Conservation (phyloP, 2,113 vertebrate genomes). For the Labeo rohita region DNA sequence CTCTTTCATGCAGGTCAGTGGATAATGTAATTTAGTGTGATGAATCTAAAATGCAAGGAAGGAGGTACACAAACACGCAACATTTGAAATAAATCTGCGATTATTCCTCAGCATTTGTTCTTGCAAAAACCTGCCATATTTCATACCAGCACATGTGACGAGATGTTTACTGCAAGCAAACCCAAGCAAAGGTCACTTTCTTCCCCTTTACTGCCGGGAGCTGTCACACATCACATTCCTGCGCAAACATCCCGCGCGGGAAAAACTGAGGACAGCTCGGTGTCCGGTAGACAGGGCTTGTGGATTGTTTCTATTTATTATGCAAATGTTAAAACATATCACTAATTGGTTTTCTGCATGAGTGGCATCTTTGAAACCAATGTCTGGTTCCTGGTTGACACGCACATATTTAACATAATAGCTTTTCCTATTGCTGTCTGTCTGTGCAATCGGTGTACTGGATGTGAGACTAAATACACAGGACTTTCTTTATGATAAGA, state of each 20-base stretch:
- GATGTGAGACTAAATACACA: slow-evolving; percentile 1
- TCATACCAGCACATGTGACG: slow-evolving; percentile 45
- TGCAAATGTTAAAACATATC: slow-evolving; percentile 8
- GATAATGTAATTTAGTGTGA: slow-evolving; percentile 28
- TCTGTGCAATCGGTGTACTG: neutral
- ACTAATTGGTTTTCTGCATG: slow-evolving; percentile 20
- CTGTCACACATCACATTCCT: slow-evolving; percentile 53
- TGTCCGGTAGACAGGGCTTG: slow-evolving; percentile 13
- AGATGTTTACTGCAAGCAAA: slow-evolving; percentile 51
- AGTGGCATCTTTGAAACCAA: neutral
- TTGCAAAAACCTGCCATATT: slow-evolving; percentile 48
- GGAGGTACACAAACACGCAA: neutral
- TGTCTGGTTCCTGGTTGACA: slow-evolving; percentile 6
- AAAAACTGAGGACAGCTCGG: slow-evolving; percentile 13
- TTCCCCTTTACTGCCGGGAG: slow-evolving; percentile 41
- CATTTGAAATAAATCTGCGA: slow-evolving; percentile 12
- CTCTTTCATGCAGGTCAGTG: slow-evolving; percentile 22
- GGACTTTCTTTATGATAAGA: neutral
- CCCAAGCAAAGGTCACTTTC: slow-evolving; percentile 54
- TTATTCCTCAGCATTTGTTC: slow-evolving; percentile 24
- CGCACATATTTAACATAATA: neutral
- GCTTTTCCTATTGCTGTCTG: neutral
- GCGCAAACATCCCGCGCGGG: slow-evolving; percentile 32
- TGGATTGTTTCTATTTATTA: slow-evolving; percentile 23
- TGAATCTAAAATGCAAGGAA: slow-evolving; percentile 10